Evolutionary conservation across 2,888 invertebrate genomes (phyloP).

Genomic region (Tipula vernalis): DNA sequence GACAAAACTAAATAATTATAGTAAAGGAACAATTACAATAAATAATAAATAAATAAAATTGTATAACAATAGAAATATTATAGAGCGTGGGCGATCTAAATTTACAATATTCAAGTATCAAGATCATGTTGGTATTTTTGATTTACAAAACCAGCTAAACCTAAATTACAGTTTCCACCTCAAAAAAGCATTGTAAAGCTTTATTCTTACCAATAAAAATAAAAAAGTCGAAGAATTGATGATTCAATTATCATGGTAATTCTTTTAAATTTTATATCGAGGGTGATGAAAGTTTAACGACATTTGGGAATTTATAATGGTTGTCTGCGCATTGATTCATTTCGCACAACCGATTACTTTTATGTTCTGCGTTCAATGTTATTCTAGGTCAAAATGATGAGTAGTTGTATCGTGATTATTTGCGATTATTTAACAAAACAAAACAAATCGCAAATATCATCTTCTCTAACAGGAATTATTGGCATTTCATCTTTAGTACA

Average conservation of each 20-base stretch:
- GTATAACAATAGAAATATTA: neutral
- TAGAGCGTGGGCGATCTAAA: neutral
- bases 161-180: neutral
- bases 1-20: neutral
- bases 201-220: neutral
- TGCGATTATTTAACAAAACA: neutral
- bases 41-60: neutral
- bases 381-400: neutral
- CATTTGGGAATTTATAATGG: neutral
- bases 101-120: neutral
- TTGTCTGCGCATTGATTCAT: neutral
- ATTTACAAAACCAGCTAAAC: neutral
- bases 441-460: neutral
- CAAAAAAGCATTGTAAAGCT: neutral
- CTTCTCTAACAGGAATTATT: neutral
- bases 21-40: neutral
- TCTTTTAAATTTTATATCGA: neutral
- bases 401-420: neutral
- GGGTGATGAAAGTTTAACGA: neutral
- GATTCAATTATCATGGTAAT: conserved; percentile 4
- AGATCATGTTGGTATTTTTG: conserved; percentile 4
- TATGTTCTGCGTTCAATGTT: neutral
- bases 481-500: neutral
- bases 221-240: neutral
- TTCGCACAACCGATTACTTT: neutral